Evolutionary conservation across 2,113 vertebrate species (phyloP).

Genomic region (Peromyscus leucopus): DNA sequence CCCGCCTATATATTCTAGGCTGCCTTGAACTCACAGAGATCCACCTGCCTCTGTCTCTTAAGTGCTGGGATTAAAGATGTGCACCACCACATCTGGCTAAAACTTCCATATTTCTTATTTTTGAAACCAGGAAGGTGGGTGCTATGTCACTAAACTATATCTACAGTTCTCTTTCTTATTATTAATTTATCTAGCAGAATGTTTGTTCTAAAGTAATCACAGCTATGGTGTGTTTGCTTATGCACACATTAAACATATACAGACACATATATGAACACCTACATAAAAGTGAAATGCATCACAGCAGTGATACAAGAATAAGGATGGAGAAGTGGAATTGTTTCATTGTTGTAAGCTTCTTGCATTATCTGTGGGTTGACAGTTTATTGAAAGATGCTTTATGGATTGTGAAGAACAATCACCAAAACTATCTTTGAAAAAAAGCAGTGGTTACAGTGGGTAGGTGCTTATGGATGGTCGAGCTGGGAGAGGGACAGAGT

Average conservation of each 20-base stretch:
- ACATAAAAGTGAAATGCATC: not conserved
- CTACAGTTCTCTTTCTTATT: not conserved
- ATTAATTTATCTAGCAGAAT: not conserved
- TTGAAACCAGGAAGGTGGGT: not conserved
- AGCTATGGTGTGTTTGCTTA: not conserved
- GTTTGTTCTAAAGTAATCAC: not conserved
- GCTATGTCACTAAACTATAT: not conserved
- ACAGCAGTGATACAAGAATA: not conserved
- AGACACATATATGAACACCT: not conserved
- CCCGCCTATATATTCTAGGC: not conserved
- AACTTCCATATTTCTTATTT: not conserved
- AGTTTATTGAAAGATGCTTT: not conserved
- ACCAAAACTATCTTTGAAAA: constrained; percentile 74
- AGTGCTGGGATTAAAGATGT: not conserved
- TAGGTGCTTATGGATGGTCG: constrained; percentile 65
- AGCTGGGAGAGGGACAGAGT: too few relatives aligned
- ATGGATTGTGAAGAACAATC: not conserved
- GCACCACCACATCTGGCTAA: not conserved
- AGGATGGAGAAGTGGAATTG: not conserved
- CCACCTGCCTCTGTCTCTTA: not conserved
- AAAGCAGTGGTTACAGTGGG: constrained; percentile 90
- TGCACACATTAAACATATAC: not conserved
- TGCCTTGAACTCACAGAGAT: not conserved
- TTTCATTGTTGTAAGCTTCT: not conserved
- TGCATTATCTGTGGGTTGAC: not conserved